Conservation (phyloP, 2,797 vertebrate genomes). For the Tarsius wallacei region DNA sequence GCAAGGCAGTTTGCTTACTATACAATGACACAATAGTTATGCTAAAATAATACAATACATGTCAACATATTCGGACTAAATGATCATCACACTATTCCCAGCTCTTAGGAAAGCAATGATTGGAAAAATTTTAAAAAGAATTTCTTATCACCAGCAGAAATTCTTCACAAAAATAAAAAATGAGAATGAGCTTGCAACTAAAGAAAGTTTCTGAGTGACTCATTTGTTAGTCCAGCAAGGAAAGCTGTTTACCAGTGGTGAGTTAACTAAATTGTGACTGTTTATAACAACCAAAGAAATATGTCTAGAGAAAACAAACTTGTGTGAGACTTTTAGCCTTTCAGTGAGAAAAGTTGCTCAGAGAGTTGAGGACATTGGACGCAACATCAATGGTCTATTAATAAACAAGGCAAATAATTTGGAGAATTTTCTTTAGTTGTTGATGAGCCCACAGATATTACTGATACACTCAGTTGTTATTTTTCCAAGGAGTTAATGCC, state of each 20-base stretch:
- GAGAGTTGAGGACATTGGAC: background rate
- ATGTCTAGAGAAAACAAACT: slow-evolving; percentile 42
- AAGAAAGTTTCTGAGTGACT: slow-evolving; percentile 7
- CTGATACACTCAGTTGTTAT: background rate
- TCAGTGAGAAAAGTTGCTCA: background rate
- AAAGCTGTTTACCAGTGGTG: background rate
- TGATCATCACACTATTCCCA: background rate
- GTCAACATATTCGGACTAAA: background rate
- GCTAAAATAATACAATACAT: background rate
- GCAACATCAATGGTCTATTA: background rate
- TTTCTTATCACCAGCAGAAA: slow-evolving; percentile 26
- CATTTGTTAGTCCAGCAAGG: background rate
- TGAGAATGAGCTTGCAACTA: background rate
- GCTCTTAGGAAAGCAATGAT: slow-evolving; percentile 8
- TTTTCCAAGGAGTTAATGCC: slow-evolving; percentile 23
- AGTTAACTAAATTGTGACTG: background rate
- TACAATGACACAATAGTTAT: background rate
- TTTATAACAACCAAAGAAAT: background rate
- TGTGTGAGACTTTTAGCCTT: background rate
- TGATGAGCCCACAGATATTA: background rate
- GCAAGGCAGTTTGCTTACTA: background rate
- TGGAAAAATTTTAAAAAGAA: slow-evolving; percentile 27
- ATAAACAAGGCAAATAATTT: slow-evolving; percentile 38
- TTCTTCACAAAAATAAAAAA: slow-evolving; percentile 51
- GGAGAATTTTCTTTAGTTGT: background rate